A percentile compares a stretch with the other conserved stretches of the same genome.
Conservation (phyloP, 2,797 vertebrate genomes). For the Caiman crocodilus region DNA sequence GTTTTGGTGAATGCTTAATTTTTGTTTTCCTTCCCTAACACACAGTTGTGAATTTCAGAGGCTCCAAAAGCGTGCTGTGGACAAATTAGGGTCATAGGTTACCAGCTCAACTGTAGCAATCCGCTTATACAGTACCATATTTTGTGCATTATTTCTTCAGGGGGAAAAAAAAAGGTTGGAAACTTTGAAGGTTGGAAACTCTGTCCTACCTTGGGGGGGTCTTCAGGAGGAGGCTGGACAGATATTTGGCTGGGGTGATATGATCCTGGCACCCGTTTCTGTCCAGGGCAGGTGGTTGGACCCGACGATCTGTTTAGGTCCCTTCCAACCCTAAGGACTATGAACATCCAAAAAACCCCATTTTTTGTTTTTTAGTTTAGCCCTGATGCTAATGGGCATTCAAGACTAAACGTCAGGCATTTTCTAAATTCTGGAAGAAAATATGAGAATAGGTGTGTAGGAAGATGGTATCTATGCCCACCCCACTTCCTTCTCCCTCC, state of each 20-base stretch:
- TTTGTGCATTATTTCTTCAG: not conserved
- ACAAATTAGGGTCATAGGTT: not conserved
- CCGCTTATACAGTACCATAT: too few species aligned
- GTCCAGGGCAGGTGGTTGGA: too few species aligned
- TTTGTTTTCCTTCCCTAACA: not conserved
- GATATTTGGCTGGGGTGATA: too few species aligned
- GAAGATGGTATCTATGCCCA: too few species aligned
- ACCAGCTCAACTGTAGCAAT: not conserved
- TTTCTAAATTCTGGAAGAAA: not conserved
- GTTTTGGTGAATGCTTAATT: not conserved
- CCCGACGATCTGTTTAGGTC: too few species aligned
- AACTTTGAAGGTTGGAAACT: too few species aligned
- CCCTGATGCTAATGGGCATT: not conserved
- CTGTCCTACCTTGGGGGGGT: too few species aligned
- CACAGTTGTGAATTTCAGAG: fast-evolving
- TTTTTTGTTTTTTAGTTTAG: not conserved
- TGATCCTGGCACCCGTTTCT: too few species aligned
- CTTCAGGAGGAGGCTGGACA: too few species aligned
- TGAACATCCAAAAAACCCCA: not conserved
- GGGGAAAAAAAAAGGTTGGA: fast-evolving
- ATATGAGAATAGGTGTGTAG: not conserved
- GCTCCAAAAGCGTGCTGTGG: not conserved
- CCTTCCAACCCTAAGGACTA: not conserved
- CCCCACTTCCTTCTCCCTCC: too few species aligned
- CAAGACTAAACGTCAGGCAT: not conserved